A percentile compares a stretch with the other conserved stretches of the same genome.
Conservation (phyloP, 2,113 vertebrate species). For the Plestiodon gilberti region DNA sequence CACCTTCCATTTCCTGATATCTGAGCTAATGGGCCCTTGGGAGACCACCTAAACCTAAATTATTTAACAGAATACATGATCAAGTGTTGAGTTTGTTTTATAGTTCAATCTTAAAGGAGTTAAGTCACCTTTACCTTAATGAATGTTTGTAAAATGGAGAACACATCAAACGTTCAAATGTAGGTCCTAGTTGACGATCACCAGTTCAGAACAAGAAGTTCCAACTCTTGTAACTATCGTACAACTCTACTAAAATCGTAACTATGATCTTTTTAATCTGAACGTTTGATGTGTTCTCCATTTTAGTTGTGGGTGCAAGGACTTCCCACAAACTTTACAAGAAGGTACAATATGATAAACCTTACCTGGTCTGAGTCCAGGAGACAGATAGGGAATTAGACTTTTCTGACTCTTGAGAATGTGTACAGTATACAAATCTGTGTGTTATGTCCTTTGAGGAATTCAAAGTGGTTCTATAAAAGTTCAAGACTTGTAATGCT, state of each 20-base stretch:
- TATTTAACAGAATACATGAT: too few relatives aligned
- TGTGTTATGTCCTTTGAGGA: background rate
- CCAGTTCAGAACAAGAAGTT: background rate
- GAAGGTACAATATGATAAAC: background rate
- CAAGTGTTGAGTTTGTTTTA: background rate
- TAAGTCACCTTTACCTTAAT: background rate
- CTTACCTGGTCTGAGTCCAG: background rate
- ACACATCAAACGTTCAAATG: background rate
- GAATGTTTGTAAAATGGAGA: too few relatives aligned
- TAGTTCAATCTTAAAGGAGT: background rate
- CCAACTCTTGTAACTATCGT: too few relatives aligned
- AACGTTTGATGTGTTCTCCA: background rate
- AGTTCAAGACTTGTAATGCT: background rate
- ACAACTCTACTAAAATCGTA: background rate
- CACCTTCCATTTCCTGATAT: background rate
- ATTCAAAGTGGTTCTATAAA: background rate
- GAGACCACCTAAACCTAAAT: too few relatives aligned
- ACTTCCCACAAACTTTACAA: background rate
- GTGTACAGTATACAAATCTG: background rate
- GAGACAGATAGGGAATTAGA: background rate
- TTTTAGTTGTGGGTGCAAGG: background rate
- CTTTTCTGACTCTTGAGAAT: background rate
- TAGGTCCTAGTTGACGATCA: background rate
- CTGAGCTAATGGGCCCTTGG: background rate
- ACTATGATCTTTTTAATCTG: too few relatives aligned